Percentiles rank a stretch among this genome's conserved stretches.
Evolutionary conservation across 1,140 invertebrate species (phyloP).

Genomic region (Aphelinus atriplicis): DNA sequence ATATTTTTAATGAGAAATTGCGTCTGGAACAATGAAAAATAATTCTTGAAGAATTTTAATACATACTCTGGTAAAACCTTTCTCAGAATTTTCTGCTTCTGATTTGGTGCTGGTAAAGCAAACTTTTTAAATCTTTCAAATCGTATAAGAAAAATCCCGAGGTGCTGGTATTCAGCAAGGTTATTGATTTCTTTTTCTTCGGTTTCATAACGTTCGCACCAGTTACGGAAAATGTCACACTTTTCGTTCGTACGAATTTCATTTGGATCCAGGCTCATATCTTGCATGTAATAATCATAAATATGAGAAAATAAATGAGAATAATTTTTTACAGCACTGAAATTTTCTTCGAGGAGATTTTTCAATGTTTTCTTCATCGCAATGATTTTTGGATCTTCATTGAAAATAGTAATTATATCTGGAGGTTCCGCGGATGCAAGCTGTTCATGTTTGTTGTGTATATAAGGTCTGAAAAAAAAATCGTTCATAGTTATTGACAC

Average conservation of each 20-base stretch:
- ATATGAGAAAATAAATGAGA: constrained; percentile 74
- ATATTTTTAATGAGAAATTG: too few relatives aligned
- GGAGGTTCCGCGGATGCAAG: constrained; percentile 75
- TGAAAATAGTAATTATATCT: constrained; percentile 71
- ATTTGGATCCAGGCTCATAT: constrained; percentile 71
- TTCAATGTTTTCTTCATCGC: constrained; percentile 66
- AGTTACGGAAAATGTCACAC: constrained; percentile 67
- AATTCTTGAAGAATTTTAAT: neutral
- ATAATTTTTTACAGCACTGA: constrained; percentile 72
- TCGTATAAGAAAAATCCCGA: constrained; percentile 77
- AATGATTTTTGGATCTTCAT: constrained; percentile 71
- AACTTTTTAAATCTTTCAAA: constrained; percentile 76
- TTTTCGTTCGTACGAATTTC: constrained; percentile 65
- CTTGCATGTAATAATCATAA: constrained; percentile 75
- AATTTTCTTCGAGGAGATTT: constrained; percentile 70
- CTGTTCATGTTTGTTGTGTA: constrained; percentile 78
- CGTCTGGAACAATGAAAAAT: too few relatives aligned
- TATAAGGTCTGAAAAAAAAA: constrained; percentile 71
- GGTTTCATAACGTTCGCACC: constrained; percentile 70
- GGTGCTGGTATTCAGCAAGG: constrained; percentile 70
- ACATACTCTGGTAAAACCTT: constrained; percentile 67
- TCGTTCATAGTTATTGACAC: too few relatives aligned
- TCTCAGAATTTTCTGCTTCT: constrained; percentile 73
- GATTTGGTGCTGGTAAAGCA: constrained; percentile 73
- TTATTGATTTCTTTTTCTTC: constrained; percentile 72